Evolutionary conservation across 1,140 invertebrate species (phyloP).

Genomic region (Papilio glaucus): DNA sequence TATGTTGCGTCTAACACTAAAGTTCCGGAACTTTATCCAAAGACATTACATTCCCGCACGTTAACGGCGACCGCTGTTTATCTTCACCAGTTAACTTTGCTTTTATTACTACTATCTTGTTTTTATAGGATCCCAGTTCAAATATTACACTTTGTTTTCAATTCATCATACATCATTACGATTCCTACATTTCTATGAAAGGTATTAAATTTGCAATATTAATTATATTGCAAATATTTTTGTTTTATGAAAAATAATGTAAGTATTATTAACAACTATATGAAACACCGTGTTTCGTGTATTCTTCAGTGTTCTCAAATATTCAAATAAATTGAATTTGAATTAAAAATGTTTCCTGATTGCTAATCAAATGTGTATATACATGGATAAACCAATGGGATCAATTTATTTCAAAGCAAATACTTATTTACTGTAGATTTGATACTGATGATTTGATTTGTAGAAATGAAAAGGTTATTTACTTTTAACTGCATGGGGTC

Average conservation of each 20-base stretch:
- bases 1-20: constrained; percentile 15
- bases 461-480: too few species aligned
- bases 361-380: background rate
- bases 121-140: background rate
- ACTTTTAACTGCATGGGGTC: too few species aligned
- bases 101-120: constrained; percentile 4
- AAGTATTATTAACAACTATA: too few species aligned
- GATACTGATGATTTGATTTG: background rate
- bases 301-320: background rate
- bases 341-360: background rate
- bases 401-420: constrained; percentile 3
- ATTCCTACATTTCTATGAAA: too few species aligned
- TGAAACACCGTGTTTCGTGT: too few species aligned
- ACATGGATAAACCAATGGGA: background rate
- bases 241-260: too few species aligned
- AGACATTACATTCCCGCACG: constrained; percentile 17
- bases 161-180: background rate
- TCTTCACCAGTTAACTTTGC: constrained; percentile 15
- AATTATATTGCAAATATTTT: too few species aligned
- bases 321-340: constrained; percentile 1
- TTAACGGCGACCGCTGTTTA: constrained; percentile 24
- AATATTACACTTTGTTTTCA: background rate
- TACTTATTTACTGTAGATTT: background rate
- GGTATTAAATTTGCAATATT: too few species aligned
- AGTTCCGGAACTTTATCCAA: constrained; percentile 22